phyloP scores from a whole-genome alignment of 1,140 invertebrate genomes.

The Orchestia grillus region DNA sequence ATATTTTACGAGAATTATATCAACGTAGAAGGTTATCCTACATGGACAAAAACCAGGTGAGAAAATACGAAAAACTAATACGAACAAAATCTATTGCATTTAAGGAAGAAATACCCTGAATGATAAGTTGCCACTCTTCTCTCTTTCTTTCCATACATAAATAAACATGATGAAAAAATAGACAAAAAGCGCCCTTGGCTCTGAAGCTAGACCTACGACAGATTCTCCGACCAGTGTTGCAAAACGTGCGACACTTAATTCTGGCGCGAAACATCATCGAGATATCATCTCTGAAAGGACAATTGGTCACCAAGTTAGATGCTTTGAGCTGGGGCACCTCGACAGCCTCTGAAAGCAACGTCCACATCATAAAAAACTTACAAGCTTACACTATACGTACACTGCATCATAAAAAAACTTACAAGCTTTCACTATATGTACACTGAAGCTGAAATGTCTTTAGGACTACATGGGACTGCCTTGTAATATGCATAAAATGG shows the following conservation, averaged over 20 bases:
- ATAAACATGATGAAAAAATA: neutral
- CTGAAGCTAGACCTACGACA: neutral
- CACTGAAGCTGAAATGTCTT: too few relatives aligned
- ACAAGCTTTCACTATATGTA: too few relatives aligned
- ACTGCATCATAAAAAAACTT: too few relatives aligned
- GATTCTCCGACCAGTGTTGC: neutral
- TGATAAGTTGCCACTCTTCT: neutral
- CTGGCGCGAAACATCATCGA: too few relatives aligned
- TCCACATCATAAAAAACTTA: too few relatives aligned
- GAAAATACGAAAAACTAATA: neutral
- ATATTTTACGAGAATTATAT: neutral
- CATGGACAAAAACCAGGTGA: neutral
- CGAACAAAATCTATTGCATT: neutral
- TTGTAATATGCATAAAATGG: too few relatives aligned
- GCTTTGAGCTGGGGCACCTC: too few relatives aligned
- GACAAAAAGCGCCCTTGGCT: neutral
- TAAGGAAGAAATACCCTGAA: neutral
- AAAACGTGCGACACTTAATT: neutral
- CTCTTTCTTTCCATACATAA: neutral
- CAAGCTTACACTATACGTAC: too few relatives aligned
- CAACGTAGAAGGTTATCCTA: neutral
- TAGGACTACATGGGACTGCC: too few relatives aligned
- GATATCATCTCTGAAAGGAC: too few relatives aligned
- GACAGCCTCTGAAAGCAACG: too few relatives aligned
- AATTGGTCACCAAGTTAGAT: too few relatives aligned